Base-by-base conservation (phyloP, 2,888 invertebrate genomes). In the Epistrophella euchroma region DNA sequence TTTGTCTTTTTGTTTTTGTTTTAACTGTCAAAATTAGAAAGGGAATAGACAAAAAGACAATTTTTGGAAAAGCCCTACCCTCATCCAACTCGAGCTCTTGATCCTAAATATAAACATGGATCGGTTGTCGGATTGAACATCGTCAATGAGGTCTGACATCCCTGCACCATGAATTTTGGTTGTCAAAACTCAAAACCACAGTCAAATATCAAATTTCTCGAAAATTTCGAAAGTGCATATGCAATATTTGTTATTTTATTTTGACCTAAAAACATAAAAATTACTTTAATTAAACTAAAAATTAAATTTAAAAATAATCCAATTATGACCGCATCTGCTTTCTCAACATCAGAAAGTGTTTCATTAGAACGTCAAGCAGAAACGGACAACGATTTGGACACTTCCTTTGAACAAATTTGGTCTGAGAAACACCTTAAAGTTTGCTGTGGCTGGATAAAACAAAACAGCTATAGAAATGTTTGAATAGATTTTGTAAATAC, bases 401-500 rank as follows among this genome's bases (percentile, higher is more conserved):
- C 70, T 0, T 72, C 88, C 0, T 88, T 90, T n/a, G 89, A 90
- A 19, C 89, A 91, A 87, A 90, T 92, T 50, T 92, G 92, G 93
- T 90, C 89, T 28, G 90, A 90, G 5, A 89, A 89, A 4, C 91
- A 92, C 83, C 88, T 89, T 32, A 90, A 90, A 88, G 88, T 89
- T 15, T 90, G 91, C 88, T 86, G 88, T 15, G 93, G 94, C 80
- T 97, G 97, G 97, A 96, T 97, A 80, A 91, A 93, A 79, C 92
- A 94, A 76, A 95, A 95, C 91, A 92, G 93, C 52, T 96, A 94
- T 91, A 90, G 93, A 89, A 95, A 94, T 93, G 97, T 97, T 83
- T n/a, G 37, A 35, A 74, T 60, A 62, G 50, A 17, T 17, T 40
- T 22, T 43, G 25, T 0, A 5, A 5, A 5, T 22, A 50, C 25